Evolutionary conservation across 2,113 vertebrate genomes (phyloP).

Genomic region (Acinonyx jubatus): DNA sequence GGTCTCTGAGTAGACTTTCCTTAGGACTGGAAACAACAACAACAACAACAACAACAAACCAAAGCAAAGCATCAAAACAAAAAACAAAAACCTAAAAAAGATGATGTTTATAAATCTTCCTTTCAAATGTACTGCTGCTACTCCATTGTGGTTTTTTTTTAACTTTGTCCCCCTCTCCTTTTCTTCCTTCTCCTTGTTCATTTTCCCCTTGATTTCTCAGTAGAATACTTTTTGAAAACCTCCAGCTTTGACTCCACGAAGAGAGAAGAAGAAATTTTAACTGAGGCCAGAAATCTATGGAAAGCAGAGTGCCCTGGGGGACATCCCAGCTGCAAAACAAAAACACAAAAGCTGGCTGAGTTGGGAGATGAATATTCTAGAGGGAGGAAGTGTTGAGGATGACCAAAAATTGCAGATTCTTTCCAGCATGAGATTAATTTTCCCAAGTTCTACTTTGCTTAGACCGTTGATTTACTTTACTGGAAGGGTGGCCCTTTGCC

Average conservation of each 20-base stretch:
- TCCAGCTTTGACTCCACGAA: slow-evolving; percentile 18
- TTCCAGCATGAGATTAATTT: not conserved
- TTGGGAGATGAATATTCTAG: slow-evolving; percentile 51
- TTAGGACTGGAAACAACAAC: not conserved
- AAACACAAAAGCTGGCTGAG: slow-evolving; percentile 16
- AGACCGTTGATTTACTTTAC: not conserved
- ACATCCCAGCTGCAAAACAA: slow-evolving; percentile 46
- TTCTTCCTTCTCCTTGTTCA: not conserved
- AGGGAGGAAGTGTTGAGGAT: slow-evolving; percentile 32
- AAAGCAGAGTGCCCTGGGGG: slow-evolving; percentile 10
- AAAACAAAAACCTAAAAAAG: not conserved
- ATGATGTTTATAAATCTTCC: not conserved
- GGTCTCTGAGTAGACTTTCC: not conserved
- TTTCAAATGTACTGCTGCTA: not conserved
- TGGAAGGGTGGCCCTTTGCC: not conserved
- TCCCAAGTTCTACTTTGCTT: not conserved
- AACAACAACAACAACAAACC: not conserved
- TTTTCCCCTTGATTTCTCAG: slow-evolving; percentile 1
- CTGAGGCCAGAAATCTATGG: slow-evolving; percentile 35
- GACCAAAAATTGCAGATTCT: not conserved
- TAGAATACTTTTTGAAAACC: slow-evolving; percentile 17
- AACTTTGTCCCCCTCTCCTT: not conserved
- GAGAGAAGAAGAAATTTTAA: slow-evolving; percentile 6
- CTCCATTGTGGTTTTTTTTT: not conserved
- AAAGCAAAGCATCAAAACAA: slow-evolving; percentile 4